Evolutionary conservation across 1,140 invertebrate genomes (phyloP).

Genomic region (Bombus cullumanus): DNA sequence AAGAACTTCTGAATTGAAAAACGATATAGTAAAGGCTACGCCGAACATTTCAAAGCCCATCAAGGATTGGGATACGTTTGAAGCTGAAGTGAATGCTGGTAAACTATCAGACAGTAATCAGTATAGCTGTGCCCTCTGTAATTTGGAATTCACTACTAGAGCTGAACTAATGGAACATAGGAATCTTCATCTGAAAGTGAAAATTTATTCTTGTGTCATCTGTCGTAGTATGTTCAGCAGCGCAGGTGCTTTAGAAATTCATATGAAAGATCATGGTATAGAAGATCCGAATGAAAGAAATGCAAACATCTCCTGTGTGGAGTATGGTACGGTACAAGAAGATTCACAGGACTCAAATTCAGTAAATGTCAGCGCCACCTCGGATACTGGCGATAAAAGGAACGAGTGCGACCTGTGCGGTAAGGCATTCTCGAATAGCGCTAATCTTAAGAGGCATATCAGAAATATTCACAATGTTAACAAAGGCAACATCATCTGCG

Average conservation of each 20-base stretch:
- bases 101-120: conserved; percentile 72
- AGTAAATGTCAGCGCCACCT: conserved; percentile 51
- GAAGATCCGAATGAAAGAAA: conserved; percentile 73
- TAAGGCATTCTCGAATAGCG: conserved; percentile 83
- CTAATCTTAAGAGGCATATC: conserved; percentile 82
- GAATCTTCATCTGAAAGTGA: conserved; percentile 86
- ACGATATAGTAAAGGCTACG: neutral
- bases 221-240: conserved; percentile 85
- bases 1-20: neutral
- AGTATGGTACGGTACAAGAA: conserved; percentile 50
- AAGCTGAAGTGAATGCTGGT: conserved; percentile 13
- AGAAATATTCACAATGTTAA: conserved; percentile 83
- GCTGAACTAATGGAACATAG: conserved; percentile 86
- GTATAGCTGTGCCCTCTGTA: conserved; percentile 85
- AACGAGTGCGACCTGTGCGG: conserved; percentile 85
- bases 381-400: conserved; percentile 70
- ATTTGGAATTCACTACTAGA: conserved; percentile 84
- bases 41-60: conserved; percentile 29
- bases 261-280: conserved; percentile 83
- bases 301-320: conserved; percentile 69
- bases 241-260: conserved; percentile 83
- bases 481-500: conserved; percentile 81
- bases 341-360: conserved; percentile 31
- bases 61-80: conserved; percentile 58
- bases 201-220: conserved; percentile 85